phyloP scores from a whole-genome alignment of 2,888 invertebrate species.

The Leistus spinibarbis region DNA sequence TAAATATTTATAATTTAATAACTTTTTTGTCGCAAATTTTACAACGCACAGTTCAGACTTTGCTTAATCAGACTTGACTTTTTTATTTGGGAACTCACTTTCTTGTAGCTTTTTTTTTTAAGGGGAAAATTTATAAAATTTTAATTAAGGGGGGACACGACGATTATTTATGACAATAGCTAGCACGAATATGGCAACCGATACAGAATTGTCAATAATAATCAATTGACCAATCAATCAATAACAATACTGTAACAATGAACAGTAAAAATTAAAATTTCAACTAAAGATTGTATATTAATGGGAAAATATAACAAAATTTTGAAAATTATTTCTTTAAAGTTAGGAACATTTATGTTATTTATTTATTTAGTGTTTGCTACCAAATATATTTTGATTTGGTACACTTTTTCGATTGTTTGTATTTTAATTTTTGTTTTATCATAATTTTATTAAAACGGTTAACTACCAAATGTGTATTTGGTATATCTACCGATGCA shows the following conservation, averaged over 20 bases:
- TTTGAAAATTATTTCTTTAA: conserved; percentile 1
- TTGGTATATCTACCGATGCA: not conserved
- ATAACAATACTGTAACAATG: conserved; percentile 24
- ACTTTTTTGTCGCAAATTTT: conserved; percentile 28
- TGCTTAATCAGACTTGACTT: conserved; percentile 55
- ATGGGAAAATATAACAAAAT: not conserved
- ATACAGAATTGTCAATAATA: conserved; percentile 27
- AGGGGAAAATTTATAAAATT: not conserved
- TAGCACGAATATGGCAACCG: conserved; percentile 32
- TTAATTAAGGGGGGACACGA: not conserved
- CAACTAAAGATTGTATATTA: not conserved
- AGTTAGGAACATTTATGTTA: not conserved
- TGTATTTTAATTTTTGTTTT: not conserved
- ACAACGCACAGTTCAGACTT: conserved; percentile 52
- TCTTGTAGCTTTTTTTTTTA: not conserved
- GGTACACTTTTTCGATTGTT: not conserved
- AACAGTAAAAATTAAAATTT: conserved; percentile 14
- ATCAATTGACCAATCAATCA: conserved; percentile 9
- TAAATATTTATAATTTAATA: conserved; percentile 32
- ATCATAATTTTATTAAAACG: too few relatives aligned
- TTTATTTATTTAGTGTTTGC: not conserved
- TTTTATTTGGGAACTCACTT: conserved; percentile 15
- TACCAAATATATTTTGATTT: not conserved
- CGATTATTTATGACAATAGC: conserved; percentile 22
- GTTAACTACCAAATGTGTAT: not conserved